Percentiles rank a stretch among this genome's conserved stretches.
phyloP scores from a whole-genome alignment of 1,140 invertebrate species.

The Heliconius hermathena region DNA sequence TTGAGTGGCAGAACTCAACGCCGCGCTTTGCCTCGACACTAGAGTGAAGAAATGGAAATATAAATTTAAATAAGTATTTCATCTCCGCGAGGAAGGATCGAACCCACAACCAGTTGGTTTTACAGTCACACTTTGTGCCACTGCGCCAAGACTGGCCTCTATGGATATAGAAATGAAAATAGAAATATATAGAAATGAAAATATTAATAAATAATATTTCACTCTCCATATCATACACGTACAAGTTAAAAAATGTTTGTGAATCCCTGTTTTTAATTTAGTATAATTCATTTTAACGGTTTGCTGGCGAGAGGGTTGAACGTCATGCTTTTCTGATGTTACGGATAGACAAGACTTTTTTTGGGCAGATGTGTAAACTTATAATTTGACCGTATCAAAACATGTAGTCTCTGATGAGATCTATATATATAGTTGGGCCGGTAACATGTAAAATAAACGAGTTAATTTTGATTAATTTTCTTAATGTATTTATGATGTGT shows the following conservation, averaged over 20 bases:
- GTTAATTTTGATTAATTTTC: conserved; percentile 29
- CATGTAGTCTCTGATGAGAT: conserved; percentile 49
- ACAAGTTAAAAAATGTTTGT: conserved; percentile 48
- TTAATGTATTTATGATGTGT: conserved; percentile 32
- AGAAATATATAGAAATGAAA: too few relatives aligned
- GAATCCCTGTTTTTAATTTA: conserved; percentile 47
- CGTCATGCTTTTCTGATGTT: conserved; percentile 73
- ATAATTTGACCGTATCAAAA: conserved; percentile 79
- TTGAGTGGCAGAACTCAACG: too few relatives aligned
- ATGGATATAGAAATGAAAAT: too few relatives aligned
- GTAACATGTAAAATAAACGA: conserved; percentile 33
- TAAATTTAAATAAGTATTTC: too few relatives aligned
- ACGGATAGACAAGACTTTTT: conserved; percentile 69
- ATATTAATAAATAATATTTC: too few relatives aligned
- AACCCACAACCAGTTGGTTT: too few relatives aligned
- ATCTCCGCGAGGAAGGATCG: too few relatives aligned
- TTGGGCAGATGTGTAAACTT: conserved; percentile 67
- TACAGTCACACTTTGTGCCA: too few relatives aligned
- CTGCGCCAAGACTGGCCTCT: too few relatives aligned
- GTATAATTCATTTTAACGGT: conserved; percentile 80
- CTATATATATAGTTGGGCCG: conserved; percentile 13
- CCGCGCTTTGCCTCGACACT: too few relatives aligned
- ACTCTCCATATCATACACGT: too few relatives aligned
- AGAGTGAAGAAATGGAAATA: too few relatives aligned
- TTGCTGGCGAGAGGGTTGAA: conserved; percentile 71